Percentiles rank a stretch among this genome's conserved stretches.
These are phyloP conservation scores for Otus scops DNA, from an alignment of 2,797 vertebrate genomes.

Conservation along the genomic window DNA sequence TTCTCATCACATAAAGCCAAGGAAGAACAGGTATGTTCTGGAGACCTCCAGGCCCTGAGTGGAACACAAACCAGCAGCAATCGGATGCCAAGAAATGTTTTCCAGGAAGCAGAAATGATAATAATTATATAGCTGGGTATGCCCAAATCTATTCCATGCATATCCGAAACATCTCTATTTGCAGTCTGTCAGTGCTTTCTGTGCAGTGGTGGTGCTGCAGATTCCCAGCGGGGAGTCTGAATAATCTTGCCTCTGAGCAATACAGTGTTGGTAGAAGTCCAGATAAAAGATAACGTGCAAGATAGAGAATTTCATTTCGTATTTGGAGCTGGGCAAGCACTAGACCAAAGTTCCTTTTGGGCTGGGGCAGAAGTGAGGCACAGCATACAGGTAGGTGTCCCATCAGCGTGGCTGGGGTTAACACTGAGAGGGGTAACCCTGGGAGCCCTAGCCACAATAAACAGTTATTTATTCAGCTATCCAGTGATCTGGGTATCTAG, in stretches of 20 bases:
- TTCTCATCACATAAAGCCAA: neutral
- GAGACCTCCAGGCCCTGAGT: neutral
- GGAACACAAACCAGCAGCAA: neutral
- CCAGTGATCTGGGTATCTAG: neutral
- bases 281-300: neutral
- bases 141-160: neutral
- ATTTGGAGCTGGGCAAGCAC: neutral
- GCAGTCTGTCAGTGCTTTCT: neutral
- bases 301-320: neutral
- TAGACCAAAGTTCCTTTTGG: neutral
- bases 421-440: neutral
- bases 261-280: neutral
- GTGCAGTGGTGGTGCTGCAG: neutral
- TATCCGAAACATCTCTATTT: neutral
- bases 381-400: fast-evolving
- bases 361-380: neutral
- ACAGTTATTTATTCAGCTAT: neutral
- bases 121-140: neutral
- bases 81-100: neutral
- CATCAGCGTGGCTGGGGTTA: neutral
- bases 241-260: fast-evolving
- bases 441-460: neutral
- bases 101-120: neutral
- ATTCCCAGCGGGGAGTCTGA: neutral
- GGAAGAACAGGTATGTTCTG: neutral